Conservation (phyloP, 2,888 invertebrate genomes). For the Polyommatus iphigenia region DNA sequence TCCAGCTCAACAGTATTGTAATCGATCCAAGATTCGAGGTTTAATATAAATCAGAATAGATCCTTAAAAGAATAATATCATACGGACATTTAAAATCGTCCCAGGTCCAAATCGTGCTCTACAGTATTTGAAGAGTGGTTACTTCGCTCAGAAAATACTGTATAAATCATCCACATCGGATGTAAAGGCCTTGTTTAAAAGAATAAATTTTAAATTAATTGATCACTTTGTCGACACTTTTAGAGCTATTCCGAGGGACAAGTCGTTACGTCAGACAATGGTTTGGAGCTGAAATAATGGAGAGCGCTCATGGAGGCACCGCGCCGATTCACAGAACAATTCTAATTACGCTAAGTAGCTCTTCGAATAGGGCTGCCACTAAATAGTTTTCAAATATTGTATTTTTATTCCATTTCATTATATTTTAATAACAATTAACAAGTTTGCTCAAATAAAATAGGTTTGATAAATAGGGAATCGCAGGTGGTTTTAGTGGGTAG, state of each 20-base stretch:
- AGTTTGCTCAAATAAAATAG: not conserved
- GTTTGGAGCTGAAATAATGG: not conserved
- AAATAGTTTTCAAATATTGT: not conserved
- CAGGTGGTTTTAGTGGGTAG: no score
- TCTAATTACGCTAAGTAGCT: constrained; percentile 32
- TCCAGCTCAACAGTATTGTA: no score
- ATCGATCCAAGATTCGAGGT: no score
- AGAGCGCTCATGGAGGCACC: not conserved
- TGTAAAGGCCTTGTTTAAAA: no score
- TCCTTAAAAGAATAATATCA: no score
- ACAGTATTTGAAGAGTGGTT: no score
- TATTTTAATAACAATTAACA: not conserved
- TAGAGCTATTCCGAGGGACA: not conserved
- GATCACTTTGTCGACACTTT: not conserved
- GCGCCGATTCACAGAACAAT: constrained; percentile 31
- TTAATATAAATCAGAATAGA: no score
- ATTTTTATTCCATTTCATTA: not conserved
- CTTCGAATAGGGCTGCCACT: constrained; percentile 4
- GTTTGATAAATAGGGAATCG: no score
- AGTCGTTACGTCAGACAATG: not conserved
- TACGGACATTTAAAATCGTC: no score
- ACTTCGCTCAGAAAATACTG: no score
- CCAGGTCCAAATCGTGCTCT: no score
- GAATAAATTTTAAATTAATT: not conserved
- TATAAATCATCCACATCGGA: no score